phyloP scores from a whole-genome alignment of 2,113 vertebrate species.

The Triplophysa dalaica region DNA sequence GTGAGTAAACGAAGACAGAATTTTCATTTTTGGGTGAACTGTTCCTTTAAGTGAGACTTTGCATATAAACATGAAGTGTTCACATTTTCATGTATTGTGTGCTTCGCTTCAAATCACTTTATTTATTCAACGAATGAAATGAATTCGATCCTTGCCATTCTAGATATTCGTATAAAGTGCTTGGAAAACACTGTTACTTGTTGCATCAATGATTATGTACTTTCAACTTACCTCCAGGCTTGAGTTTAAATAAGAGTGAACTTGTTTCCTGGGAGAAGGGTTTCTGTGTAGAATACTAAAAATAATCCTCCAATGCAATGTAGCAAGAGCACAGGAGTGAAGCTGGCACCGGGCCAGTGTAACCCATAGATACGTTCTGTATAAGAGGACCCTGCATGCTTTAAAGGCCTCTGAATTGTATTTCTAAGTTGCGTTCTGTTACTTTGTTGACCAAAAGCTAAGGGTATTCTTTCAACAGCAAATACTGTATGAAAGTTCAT shows the following conservation, averaged over 20 bases:
- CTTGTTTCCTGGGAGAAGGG: constrained; percentile 37
- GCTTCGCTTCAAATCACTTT: neutral
- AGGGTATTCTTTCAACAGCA: too few species aligned
- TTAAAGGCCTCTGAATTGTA: neutral
- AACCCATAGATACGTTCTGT: constrained; percentile 35
- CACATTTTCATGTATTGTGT: neutral
- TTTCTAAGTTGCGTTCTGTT: neutral
- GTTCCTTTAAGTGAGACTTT: neutral
- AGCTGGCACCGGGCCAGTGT: constrained; percentile 47
- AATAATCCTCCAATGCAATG: constrained; percentile 29
- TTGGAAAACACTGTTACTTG: neutral
- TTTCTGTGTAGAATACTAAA: constrained; percentile 53
- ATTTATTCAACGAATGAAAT: too few species aligned
- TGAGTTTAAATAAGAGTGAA: constrained; percentile 1
- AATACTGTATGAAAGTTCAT: neutral
- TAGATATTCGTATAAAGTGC: neutral
- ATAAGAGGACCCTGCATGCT: neutral
- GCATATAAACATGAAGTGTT: neutral
- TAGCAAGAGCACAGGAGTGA: neutral
- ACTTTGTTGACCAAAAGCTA: too few species aligned
- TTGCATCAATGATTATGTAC: neutral
- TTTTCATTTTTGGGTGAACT: neutral
- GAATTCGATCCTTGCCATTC: neutral
- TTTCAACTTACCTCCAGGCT: constrained; percentile 3
- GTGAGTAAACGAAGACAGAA: too few species aligned